Base-by-base conservation (phyloP, 2,113 vertebrate genomes). In the Pavo muticus region DNA sequence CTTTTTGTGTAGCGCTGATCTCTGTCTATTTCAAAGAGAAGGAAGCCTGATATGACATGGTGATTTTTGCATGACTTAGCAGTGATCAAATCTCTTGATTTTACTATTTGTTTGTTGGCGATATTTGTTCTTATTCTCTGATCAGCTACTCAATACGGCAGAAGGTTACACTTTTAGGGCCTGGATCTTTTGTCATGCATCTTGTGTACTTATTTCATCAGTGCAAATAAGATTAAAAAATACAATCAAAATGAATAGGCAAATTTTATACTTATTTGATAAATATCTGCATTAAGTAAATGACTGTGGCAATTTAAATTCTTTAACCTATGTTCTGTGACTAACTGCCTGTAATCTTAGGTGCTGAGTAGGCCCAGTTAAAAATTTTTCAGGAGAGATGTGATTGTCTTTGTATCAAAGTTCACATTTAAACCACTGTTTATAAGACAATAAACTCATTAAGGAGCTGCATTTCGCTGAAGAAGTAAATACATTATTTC, bases 361-460 rank as follows among this genome's bases (percentile, higher is more conserved):
- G 24, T 82, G 79, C 23, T 89, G 64, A 95, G 82, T 83, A 92
- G 52, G 77, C 95, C 35, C 45, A 65, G 54, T 78, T 40, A 88
- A 37, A 64, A 71, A 76, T 90, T 95, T 87, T 87, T 90, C 57
- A 56, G 54, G 82, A 90, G 59, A 95, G 67, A 88, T 50, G 50
- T 83, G 82, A 90, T 23, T 93, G 52, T 95, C 82, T 97, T 96
- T 90, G 52, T 93, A 77, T 64, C 72, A 83, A 93, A 96, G 94
- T 93, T 97, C 77, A 81, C 85, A 84, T 96, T 97, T 96, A 67
- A 40, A 76, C 12, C n/a, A 24, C 40, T 87, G 30, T 96, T 96
- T 93, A 78, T 90, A 84, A 80, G 94, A 88, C 94, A 92, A 94
- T 93, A 96, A 93, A 97, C 70, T 94, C 84, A 84, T 97, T 92